Evolutionary conservation across 2,888 invertebrate species (phyloP).

Genomic region (Raillietiella orientalis): DNA sequence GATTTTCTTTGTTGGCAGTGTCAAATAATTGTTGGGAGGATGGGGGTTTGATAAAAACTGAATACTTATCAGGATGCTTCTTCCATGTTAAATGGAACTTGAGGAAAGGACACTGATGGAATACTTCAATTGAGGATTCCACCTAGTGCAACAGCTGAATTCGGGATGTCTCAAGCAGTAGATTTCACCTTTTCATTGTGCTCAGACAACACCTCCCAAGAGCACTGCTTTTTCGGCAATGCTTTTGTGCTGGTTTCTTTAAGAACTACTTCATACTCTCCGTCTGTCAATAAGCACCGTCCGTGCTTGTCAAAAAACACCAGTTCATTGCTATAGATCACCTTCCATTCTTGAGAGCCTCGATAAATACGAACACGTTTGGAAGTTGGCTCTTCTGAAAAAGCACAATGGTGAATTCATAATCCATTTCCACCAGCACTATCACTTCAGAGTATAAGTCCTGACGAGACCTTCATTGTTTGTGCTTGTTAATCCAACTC

Average conservation of each 20-base stretch:
- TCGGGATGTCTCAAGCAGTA: slow-evolving; percentile 5
- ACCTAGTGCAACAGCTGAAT: slow-evolving; percentile 4
- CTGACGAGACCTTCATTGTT: slow-evolving; percentile 8
- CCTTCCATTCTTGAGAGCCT: too few species aligned
- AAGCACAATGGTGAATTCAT: neutral
- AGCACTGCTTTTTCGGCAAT: slow-evolving; percentile 34
- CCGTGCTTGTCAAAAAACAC: slow-evolving; percentile 67
- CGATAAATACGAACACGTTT: slow-evolving; percentile 5
- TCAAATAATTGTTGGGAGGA: neutral
- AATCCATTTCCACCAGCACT: too few species aligned
- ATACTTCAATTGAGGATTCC: slow-evolving; percentile 24
- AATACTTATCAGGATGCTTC: slow-evolving; percentile 22
- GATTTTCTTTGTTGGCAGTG: neutral
- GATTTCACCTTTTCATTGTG: too few species aligned
- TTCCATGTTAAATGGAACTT: slow-evolving; percentile 62
- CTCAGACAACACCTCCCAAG: slow-evolving; percentile 28
- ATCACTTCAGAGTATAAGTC: too few species aligned
- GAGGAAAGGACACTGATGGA: slow-evolving; percentile 41
- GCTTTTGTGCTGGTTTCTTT: slow-evolving; percentile 13
- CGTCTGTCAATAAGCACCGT: slow-evolving; percentile 50
- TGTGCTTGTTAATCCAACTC: slow-evolving; percentile 8
- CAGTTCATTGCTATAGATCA: slow-evolving; percentile 22
- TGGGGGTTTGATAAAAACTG: neutral
- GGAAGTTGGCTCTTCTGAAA: slow-evolving; percentile 9
- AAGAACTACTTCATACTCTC: slow-evolving; percentile 59